Percentiles rank a stretch among this genome's conserved stretches.
These are phyloP conservation scores for Florisuga fusca DNA, from an alignment of 2,797 vertebrate species.

Conservation along the genomic window DNA sequence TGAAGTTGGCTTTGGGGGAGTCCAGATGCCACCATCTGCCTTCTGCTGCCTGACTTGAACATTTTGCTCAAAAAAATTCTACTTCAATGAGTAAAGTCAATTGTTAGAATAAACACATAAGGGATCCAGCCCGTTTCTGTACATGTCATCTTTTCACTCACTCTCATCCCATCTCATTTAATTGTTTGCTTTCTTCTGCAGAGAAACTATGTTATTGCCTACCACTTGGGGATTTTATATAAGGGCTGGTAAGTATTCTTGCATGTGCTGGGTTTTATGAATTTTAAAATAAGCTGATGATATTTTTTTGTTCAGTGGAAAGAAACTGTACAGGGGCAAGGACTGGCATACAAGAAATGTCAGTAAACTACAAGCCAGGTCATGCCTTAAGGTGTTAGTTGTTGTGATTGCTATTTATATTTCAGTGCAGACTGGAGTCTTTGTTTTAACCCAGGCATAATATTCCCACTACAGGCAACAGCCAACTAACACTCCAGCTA, in stretches of 20 bases:
- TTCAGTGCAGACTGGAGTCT: conserved; percentile 1
- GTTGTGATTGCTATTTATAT: conserved; percentile 36
- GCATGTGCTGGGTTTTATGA: background rate
- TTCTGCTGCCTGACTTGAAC: background rate
- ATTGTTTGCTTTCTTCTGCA: background rate
- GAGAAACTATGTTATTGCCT: background rate
- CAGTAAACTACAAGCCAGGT: background rate
- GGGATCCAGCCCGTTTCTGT: background rate
- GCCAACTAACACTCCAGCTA: background rate
- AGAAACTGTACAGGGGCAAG: background rate
- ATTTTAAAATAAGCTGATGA: background rate
- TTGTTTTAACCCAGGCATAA: conserved; percentile 22
- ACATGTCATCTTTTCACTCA: background rate
- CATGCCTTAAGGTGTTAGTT: conserved; percentile 35
- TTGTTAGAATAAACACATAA: background rate
- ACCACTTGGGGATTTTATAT: background rate
- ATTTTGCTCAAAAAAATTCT: background rate
- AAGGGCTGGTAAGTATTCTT: background rate
- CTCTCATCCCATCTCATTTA: background rate
- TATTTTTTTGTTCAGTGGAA: background rate
- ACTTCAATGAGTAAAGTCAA: background rate
- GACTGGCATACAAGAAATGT: background rate
- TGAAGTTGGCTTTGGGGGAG: background rate
- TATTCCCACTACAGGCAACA: background rate
- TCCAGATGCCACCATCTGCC: background rate